phyloP scores from a whole-genome alignment of 1,140 invertebrate genomes.

The Druon quercuslanigerum region DNA sequence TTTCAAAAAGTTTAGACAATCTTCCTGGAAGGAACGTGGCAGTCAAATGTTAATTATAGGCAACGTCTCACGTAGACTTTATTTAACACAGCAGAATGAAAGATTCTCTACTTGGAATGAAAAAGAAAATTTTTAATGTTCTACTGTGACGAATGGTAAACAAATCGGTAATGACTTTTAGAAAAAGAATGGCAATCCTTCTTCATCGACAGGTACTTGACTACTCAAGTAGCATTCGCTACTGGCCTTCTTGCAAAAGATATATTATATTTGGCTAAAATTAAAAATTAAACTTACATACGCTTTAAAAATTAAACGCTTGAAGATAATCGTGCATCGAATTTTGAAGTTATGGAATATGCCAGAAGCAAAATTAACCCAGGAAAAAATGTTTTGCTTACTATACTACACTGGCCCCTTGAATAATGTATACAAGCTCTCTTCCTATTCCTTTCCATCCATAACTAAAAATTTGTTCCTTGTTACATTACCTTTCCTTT shows the following conservation, averaged over 20 bases:
- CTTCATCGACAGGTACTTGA: slow-evolving; percentile 23
- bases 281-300: too few species aligned
- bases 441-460: slow-evolving; percentile 19
- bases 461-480: background rate
- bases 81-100: background rate
- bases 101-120: slow-evolving; percentile 29
- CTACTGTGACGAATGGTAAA: slow-evolving; percentile 47
- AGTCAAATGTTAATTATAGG: slow-evolving; percentile 26
- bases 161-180: slow-evolving; percentile 48
- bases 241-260: slow-evolving; percentile 29
- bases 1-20: background rate
- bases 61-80: slow-evolving; percentile 9
- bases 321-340: too few species aligned
- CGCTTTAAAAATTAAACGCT: too few species aligned
- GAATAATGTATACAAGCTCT: background rate
- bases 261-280: too few species aligned
- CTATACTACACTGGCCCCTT: background rate
- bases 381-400: slow-evolving; percentile 1
- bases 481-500: background rate
- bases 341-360: too few species aligned
- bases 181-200: slow-evolving; percentile 40
- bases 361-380: slow-evolving; percentile 32
- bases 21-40: background rate
- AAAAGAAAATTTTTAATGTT: slow-evolving; percentile 36
- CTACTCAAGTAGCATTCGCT: slow-evolving; percentile 41